Percentiles rank a stretch among this genome's conserved stretches.
phyloP scores from a whole-genome alignment of 2,888 invertebrate species.

The Ichneumoninae sp. region DNA sequence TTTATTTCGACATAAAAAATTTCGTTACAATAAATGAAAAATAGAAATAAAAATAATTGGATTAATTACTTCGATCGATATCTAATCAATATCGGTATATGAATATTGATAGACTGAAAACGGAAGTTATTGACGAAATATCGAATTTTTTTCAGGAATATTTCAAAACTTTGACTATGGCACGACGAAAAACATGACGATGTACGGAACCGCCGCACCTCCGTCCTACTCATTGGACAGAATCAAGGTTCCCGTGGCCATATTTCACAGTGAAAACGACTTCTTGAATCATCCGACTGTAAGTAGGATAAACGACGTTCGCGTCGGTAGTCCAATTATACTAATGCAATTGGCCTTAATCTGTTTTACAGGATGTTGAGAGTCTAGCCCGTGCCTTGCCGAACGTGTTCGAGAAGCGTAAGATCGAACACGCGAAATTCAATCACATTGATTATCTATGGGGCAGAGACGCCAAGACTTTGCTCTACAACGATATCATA shows the following conservation, averaged over 20 bases:
- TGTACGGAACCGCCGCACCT: constrained; percentile 86
- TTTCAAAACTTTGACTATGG: constrained; percentile 87
- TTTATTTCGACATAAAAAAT: too few species aligned
- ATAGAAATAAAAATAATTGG: background rate
- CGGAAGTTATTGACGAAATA: background rate
- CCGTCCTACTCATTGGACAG: constrained; percentile 87
- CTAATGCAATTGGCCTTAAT: constrained; percentile 13
- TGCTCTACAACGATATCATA: constrained; percentile 77
- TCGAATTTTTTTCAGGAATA: constrained; percentile 82
- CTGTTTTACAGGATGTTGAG: constrained; percentile 75
- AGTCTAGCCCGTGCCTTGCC: constrained; percentile 77
- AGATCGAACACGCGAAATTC: constrained; percentile 79
- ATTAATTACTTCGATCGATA: too few species aligned
- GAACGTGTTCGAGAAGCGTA: constrained; percentile 77
- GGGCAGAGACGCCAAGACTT: constrained; percentile 79
- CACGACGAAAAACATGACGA: constrained; percentile 84
- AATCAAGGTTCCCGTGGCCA: constrained; percentile 86
- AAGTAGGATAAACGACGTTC: constrained; percentile 53
- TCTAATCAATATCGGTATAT: too few species aligned
- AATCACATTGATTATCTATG: constrained; percentile 82
- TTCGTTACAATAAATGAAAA: background rate
- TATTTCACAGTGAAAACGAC: constrained; percentile 88
- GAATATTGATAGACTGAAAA: background rate
- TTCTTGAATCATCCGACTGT: constrained; percentile 85
- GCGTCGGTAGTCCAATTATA: constrained; percentile 8